Evolutionary conservation across 35 echinoderm and acorn worm genomes (phyloP), one percentile per base, ranked within the genome.

Genomic region (Amphiura filiformis): DNA sequence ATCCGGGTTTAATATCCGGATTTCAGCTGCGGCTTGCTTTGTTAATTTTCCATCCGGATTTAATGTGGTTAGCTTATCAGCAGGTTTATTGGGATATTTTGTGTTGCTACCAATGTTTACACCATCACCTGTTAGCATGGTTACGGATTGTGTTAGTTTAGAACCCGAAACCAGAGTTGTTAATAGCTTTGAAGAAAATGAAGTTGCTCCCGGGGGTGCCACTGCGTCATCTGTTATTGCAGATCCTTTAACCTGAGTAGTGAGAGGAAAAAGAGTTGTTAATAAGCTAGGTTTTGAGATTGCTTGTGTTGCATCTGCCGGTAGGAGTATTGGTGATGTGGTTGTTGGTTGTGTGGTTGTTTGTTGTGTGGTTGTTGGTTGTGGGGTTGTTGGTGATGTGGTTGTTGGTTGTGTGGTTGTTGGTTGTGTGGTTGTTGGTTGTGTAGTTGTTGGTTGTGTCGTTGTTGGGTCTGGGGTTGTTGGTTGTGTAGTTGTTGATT

Each of bases 391-490:
- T 14, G 4, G 36, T 41, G 38, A 40, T 36, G 56, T 39, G 12
- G 84, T 76, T 76, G 84, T 57, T 35, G 36, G 84, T n/a, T n/a
- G n/a, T n/a, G n/a, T n/a, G n/a, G n/a, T n/a, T n/a, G n/a, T n/a
- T n/a, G n/a, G n/a, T n/a, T n/a, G n/a, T n/a, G n/a, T n/a, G n/a
- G n/a, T n/a, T n/a, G n/a, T n/a, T n/a, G n/a, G n/a, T n/a, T n/a
- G n/a, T n/a, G n/a, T n/a, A n/a, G n/a, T n/a, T n/a, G n/a, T n/a
- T n/a, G n/a, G n/a, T n/a, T n/a, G n/a, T 0, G 34, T 77, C 26
- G 84, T 86, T 77, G 64, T 76, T 32, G 56, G 17, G 0, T 70
- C 32, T 47, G 65, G 38, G 18, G 86, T 88, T 22, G n/a, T 47
- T 76, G 61, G 64, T 79, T 41, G 39, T 0, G 76, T 22, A 56